These are phyloP conservation scores for Cardinalis cardinalis DNA, from an alignment of 2,113 vertebrate genomes.

Conservation along the genomic window DNA sequence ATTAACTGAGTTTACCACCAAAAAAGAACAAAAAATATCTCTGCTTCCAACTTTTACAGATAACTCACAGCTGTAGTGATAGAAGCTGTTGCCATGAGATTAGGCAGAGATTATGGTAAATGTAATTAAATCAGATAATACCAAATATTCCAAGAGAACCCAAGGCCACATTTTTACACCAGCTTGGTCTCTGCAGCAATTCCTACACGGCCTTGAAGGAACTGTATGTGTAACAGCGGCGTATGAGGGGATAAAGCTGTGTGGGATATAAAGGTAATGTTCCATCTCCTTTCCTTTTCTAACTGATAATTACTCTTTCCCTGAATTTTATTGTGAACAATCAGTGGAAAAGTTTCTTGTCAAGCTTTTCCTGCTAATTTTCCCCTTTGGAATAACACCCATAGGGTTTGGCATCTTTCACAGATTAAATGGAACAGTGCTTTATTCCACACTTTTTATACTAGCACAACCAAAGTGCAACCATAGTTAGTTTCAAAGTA, in stretches of 20 bases:
- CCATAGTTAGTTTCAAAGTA: not conserved
- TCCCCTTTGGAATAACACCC: not conserved
- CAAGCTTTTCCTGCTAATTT: not conserved
- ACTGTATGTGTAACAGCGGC: not conserved
- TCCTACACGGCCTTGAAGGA: not conserved
- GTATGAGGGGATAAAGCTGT: not conserved
- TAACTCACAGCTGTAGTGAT: not conserved
- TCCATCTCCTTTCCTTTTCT: not conserved
- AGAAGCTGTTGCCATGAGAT: not conserved
- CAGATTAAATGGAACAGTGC: not conserved
- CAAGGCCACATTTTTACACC: not conserved
- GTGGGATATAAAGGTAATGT: not conserved
- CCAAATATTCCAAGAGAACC: not conserved
- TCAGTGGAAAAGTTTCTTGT: not conserved
- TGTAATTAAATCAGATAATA: slow-evolving; percentile 15
- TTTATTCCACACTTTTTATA: not conserved
- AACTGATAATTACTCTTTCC: not conserved
- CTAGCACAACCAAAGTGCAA: not conserved
- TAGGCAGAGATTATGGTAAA: not conserved
- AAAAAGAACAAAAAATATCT: not conserved
- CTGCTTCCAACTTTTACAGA: not conserved
- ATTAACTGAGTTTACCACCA: not conserved
- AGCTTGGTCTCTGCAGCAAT: not conserved
- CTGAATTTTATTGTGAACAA: not conserved
- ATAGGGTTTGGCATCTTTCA: not conserved